Evolutionary conservation across 2,888 invertebrate species (phyloP).

Genomic region (Acrocyrtus sp.): DNA sequence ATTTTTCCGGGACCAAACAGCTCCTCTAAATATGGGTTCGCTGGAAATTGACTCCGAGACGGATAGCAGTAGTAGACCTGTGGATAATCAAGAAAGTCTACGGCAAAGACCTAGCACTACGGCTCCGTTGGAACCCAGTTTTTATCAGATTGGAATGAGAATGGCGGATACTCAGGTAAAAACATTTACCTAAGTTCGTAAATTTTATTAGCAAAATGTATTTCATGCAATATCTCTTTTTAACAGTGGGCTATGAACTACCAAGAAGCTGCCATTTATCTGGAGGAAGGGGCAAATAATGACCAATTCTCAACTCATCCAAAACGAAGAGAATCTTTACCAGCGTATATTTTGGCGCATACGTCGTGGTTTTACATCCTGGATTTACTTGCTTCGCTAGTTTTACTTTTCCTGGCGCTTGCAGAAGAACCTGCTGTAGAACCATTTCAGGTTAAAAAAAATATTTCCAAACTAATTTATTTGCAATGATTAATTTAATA

Average conservation of each 20-base stretch:
- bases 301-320: conserved; percentile 92
- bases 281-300: conserved; percentile 90
- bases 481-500: neutral
- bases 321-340: conserved; percentile 81
- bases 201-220: neutral
- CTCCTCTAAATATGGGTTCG: conserved; percentile 55
- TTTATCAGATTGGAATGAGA: conserved; percentile 62
- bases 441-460: conserved; percentile 73
- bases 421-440: conserved; percentile 84
- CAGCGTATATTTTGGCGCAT: conserved; percentile 87
- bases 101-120: conserved; percentile 54
- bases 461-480: neutral
- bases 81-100: conserved; percentile 26
- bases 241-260: conserved; percentile 89
- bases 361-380: conserved; percentile 87
- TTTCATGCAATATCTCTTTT: too few relatives aligned
- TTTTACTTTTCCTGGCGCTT: conserved; percentile 79
- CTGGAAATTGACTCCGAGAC: conserved; percentile 31
- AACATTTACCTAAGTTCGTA: neutral
- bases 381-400: conserved; percentile 79
- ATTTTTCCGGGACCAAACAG: conserved; percentile 44
- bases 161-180: conserved; percentile 57
- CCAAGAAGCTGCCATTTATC: conserved; percentile 80
- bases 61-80: conserved; percentile 17
- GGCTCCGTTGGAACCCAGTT: conserved; percentile 66